These are phyloP conservation scores for Propithecus perrieri DNA, from an alignment of 2,797 vertebrate species.

Conservation along the genomic window DNA sequence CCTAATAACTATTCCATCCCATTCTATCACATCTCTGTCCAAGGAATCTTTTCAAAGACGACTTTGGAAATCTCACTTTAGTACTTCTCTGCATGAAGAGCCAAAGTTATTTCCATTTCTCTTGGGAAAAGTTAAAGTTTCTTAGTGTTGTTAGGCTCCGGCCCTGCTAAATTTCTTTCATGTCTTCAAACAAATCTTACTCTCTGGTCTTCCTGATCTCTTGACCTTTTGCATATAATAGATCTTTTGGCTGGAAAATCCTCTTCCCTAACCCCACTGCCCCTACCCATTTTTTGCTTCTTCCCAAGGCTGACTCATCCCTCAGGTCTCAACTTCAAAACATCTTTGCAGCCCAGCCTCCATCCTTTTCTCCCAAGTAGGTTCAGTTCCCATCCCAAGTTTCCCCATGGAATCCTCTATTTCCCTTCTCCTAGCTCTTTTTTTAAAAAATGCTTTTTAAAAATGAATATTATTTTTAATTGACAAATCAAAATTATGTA, in stretches of 20 bases:
- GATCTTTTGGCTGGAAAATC: not conserved
- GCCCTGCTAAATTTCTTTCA: not conserved
- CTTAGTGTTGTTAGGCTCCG: not conserved
- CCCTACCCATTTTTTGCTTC: not conserved
- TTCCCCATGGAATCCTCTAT: not conserved
- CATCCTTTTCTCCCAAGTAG: not conserved
- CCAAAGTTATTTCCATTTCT: not conserved
- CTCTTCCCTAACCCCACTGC: not conserved
- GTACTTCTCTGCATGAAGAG: not conserved
- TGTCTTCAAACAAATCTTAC: constrained; percentile 22
- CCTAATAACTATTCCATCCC: not conserved
- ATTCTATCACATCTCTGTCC: not conserved
- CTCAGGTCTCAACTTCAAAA: not conserved
- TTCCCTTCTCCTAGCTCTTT: not conserved
- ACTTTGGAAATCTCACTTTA: not conserved
- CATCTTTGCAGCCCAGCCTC: not conserved
- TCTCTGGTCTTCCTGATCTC: not conserved
- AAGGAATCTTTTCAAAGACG: not conserved
- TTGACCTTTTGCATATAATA: not conserved
- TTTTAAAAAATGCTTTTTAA: not conserved
- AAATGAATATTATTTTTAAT: not conserved
- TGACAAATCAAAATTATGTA: not conserved
- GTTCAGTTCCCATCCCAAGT: not conserved
- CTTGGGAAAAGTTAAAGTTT: not conserved
- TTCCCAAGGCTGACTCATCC: not conserved